Conservation (phyloP, 2,113 vertebrate genomes). For the Amazona vittata region DNA sequence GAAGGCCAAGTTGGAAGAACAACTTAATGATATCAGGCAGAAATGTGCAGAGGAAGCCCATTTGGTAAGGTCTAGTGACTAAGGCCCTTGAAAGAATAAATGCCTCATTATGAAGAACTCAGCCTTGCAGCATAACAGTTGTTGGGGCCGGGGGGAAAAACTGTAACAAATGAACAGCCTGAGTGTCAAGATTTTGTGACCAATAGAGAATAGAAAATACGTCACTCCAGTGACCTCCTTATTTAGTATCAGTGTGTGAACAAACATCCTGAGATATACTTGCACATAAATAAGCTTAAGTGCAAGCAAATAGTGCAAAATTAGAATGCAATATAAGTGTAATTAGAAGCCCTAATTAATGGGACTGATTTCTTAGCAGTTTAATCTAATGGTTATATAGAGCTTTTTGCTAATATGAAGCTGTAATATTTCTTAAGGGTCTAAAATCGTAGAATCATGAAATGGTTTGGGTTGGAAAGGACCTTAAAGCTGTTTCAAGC, state of each 20-base stretch:
- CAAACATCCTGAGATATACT: not conserved
- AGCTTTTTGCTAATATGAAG: not conserved
- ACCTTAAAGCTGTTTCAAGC: not conserved
- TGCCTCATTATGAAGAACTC: not conserved
- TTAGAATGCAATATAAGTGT: not conserved
- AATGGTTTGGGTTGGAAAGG: not conserved
- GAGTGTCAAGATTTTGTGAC: not conserved
- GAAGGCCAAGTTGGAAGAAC: constrained; percentile 89
- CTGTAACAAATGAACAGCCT: not conserved
- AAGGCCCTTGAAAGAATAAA: not conserved
- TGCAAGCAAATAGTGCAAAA: not conserved
- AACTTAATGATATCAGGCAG: constrained; percentile 86
- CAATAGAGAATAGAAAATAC: not conserved
- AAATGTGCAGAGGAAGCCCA: constrained; percentile 90
- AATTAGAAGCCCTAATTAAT: not conserved
- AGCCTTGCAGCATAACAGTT: not conserved
- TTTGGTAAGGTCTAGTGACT: constrained; percentile 77
- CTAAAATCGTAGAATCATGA: not conserved
- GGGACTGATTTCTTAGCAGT: not conserved
- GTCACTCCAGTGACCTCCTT: not conserved
- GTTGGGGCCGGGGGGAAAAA: not conserved
- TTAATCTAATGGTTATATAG: not conserved
- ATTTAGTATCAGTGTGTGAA: not conserved
- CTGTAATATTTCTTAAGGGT: not conserved
- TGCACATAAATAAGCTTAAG: not conserved